Evolutionary conservation across 2,797 vertebrate species (phyloP).

Genomic region (Bovichtus diacanthus): DNA sequence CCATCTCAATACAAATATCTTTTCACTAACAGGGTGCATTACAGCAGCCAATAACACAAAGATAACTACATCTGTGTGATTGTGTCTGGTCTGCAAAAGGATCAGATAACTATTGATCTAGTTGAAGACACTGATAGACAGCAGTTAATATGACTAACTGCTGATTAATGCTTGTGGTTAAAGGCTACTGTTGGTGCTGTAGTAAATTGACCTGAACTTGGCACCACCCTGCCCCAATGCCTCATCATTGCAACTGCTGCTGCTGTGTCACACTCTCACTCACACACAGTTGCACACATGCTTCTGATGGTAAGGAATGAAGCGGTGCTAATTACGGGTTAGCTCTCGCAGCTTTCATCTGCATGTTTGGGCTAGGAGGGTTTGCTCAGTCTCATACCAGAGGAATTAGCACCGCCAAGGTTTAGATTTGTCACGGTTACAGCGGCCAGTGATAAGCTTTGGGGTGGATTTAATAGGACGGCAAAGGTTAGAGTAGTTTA

Average conservation of each 20-base stretch:
- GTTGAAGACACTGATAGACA: constrained; percentile 28
- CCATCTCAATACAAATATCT: constrained; percentile 9
- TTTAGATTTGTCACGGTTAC: constrained; percentile 71
- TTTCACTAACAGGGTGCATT: constrained; percentile 6
- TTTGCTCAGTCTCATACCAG: constrained; percentile 70
- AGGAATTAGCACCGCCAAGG: constrained; percentile 74
- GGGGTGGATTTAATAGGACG: constrained; percentile 58
- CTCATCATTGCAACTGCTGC: constrained; percentile 49
- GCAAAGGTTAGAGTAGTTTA: constrained; percentile 60
- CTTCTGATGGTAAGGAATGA: constrained; percentile 50
- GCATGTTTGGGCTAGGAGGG: constrained; percentile 60
- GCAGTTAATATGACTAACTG: constrained; percentile 49
- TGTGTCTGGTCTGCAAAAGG: constrained; percentile 34
- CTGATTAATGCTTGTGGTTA: constrained; percentile 49
- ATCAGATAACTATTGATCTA: constrained; percentile 43
- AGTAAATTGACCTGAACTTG: constrained; percentile 63
- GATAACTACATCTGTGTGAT: constrained; percentile 38
- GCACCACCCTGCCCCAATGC: constrained; percentile 24
- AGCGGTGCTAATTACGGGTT: constrained; percentile 73
- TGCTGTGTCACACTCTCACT: constrained; percentile 53
- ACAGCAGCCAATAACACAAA: constrained; percentile 14
- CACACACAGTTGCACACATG: constrained; percentile 40
- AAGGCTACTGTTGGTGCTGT: constrained; percentile 26
- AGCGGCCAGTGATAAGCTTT: constrained; percentile 54
- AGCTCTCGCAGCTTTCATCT: constrained; percentile 68